These are phyloP conservation scores for Leptopilina drosophilae DNA, from an alignment of 2,888 invertebrate species.

Conservation along the genomic window DNA sequence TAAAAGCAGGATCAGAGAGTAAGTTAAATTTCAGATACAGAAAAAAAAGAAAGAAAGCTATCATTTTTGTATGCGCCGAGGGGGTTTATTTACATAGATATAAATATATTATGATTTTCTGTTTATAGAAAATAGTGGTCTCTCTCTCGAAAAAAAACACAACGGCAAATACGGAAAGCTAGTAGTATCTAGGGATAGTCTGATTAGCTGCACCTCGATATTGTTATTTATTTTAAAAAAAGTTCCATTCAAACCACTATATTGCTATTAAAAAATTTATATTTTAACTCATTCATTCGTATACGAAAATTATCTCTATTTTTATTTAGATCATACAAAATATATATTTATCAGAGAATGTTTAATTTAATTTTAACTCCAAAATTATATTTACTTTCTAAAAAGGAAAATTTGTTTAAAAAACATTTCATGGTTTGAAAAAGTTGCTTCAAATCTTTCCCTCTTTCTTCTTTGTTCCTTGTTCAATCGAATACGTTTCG, in stretches of 20 bases:
- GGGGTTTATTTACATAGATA: constrained; percentile 25
- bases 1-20: constrained; percentile 45
- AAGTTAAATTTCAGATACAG: constrained; percentile 16
- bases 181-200: constrained; percentile 59
- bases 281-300: not conserved
- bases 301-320: constrained; percentile 6
- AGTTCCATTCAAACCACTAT: not conserved
- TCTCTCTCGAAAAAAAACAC: not conserved
- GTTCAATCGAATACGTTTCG: constrained; percentile 20
- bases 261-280: not conserved
- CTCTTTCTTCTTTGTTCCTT: constrained; percentile 25
- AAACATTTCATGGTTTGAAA: not conserved
- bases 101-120: constrained; percentile 34
- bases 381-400: no score
- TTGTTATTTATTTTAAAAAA: constrained; percentile 38
- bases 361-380: not conserved
- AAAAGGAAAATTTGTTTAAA: not conserved
- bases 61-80: constrained; percentile 55
- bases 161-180: constrained; percentile 45
- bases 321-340: no score
- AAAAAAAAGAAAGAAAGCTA: constrained; percentile 39
- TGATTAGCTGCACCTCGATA: constrained; percentile 54
- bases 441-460: constrained; percentile 29
- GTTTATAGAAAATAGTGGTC: constrained; percentile 34
- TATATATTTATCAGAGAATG: not conserved